Evolutionary conservation across 2,888 invertebrate species (phyloP), one percentile per base, ranked within the genome.

Genomic region (Trissoscelio sp.): DNA sequence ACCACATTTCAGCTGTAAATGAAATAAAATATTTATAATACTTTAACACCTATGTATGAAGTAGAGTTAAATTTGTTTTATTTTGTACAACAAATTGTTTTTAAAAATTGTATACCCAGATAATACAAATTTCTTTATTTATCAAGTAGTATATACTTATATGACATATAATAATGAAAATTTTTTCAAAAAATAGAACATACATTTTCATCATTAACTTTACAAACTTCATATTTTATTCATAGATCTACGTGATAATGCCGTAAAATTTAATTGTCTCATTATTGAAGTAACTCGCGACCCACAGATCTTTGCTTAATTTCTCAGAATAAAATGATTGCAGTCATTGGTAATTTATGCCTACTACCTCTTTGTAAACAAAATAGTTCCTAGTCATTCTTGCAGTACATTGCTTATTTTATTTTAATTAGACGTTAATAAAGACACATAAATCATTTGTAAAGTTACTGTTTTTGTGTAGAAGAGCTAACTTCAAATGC

Each of bases 1-100:
- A 97, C 97, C 97, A 97, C 97, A 97, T 97, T 92, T 97, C 97
- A 87, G 97, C 97, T 96, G 92, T 7, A 92, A 92, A 72, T 0
- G 0, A 62, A 7, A 14, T 22, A 3, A 5, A 11, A 42, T 9
- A 39, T 24, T 37, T 60, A 7, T 48, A 42, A 64, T 51, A 9
- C 34, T 11, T 39, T 48, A 28, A 28, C 6, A 28, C 4, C 6
- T 5, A n/a, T n/a, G n/a, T n/a, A n/a, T n/a, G n/a, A n/a, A n/a
- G n/a, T n/a, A n/a, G n/a, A n/a, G n/a, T n/a, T n/a, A 6, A 28
- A 28, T 28, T 28, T 28, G 28, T 28, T n/a, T n/a, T n/a, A n/a
- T n/a, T n/a, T n/a, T n/a, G n/a, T n/a, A n/a, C n/a, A n/a, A n/a
- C n/a, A n/a, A n/a, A n/a, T n/a, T n/a, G n/a, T n/a, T n/a, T n/a